Conservation (phyloP, 1,140 invertebrate genomes). For the Diuraphis noxia region DNA sequence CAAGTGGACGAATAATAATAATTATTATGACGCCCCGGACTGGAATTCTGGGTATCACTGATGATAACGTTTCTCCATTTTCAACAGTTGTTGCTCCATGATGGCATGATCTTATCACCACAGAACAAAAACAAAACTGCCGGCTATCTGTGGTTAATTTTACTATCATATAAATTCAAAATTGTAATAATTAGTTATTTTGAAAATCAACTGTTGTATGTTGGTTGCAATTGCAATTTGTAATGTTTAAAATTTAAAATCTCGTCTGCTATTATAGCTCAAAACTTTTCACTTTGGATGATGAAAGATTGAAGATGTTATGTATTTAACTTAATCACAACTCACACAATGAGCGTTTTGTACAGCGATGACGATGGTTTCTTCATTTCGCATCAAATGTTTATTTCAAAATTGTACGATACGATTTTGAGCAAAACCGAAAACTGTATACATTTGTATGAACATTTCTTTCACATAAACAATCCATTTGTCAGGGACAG, state of each 20-base stretch:
- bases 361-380: conserved; percentile 26
- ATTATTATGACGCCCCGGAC: background rate
- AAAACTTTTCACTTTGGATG: background rate
- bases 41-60: background rate
- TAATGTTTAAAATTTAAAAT: background rate
- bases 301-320: background rate
- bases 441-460: background rate
- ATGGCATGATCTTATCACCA: too few relatives aligned
- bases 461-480: conserved; percentile 38
- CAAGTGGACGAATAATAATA: background rate
- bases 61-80: background rate
- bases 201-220: too few relatives aligned
- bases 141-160: too few relatives aligned
- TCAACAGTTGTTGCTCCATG: background rate
- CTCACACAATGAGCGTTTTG: conserved; percentile 27
- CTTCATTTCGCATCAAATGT: conserved; percentile 40
- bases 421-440: background rate
- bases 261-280: too few relatives aligned
- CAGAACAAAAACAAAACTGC: too few relatives aligned
- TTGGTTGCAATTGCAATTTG: too few relatives aligned
- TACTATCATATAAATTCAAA: too few relatives aligned
- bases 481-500: conserved; percentile 5
- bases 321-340: background rate
- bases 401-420: conserved; percentile 15
- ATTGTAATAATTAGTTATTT: too few relatives aligned